phyloP scores from a whole-genome alignment of 1,140 invertebrate species.

The Ceratina japonica region DNA sequence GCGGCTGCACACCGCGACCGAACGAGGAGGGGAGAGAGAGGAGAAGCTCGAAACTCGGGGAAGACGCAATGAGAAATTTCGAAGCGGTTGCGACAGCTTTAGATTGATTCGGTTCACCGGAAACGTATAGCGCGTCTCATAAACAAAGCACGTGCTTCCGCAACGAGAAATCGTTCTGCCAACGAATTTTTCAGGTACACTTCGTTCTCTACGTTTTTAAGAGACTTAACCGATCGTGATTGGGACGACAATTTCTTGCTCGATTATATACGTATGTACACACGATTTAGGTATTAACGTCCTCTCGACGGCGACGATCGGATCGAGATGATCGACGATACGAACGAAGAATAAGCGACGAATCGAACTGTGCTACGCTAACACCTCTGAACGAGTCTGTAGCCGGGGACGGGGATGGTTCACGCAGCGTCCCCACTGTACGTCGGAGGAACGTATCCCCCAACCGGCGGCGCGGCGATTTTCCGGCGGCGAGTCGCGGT shows the following conservation, averaged over 20 bases:
- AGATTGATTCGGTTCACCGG: constrained; percentile 61
- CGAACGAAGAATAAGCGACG: too few species aligned
- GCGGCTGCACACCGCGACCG: background rate
- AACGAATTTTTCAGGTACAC: background rate
- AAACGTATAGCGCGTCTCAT: background rate
- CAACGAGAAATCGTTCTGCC: too few species aligned
- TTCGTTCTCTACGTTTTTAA: background rate
- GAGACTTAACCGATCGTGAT: too few species aligned
- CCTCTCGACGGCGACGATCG: too few species aligned
- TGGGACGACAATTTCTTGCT: too few species aligned
- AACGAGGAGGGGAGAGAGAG: background rate
- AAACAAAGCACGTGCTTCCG: background rate
- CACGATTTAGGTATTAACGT: too few species aligned
- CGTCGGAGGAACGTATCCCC: constrained; percentile 10
- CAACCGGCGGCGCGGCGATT: constrained; percentile 44
- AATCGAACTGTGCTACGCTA: background rate
- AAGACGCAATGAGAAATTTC: constrained; percentile 42
- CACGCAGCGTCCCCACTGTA: constrained; percentile 6
- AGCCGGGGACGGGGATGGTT: background rate
- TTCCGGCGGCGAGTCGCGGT: constrained; percentile 68
- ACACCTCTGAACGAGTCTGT: constrained; percentile 25
- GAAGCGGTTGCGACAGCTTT: constrained; percentile 43
- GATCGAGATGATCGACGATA: too few species aligned
- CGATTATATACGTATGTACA: too few species aligned
- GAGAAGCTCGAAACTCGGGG: constrained; percentile 14